Base-by-base conservation (phyloP, 2,113 vertebrate genomes). In the Choloepus hoffmanni region DNA sequence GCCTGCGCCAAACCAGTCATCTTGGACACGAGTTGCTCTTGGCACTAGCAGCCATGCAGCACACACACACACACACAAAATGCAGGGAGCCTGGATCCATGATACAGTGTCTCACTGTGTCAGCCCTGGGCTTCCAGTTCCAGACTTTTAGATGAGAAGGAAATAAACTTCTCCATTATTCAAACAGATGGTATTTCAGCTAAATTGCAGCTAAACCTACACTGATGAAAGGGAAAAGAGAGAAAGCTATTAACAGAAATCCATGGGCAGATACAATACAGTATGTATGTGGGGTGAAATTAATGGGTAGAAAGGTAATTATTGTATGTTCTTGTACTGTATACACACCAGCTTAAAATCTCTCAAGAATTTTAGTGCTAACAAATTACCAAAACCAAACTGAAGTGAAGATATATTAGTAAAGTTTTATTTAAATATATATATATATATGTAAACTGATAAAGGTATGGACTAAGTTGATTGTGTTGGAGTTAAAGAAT, bases 101-200 rank as follows among this genome's bases (percentile, higher is more conserved):
- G 65, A 53, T 40, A 33, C 5, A 2, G 13, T 45, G 18, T 26
- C n/a, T 4, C n/a, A 30, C 7, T 8, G 30, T 0, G 0, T 7
- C 70, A 23, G 28, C 9, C 43, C 28, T 48, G 62, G 45, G 24
- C 14, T 36, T 7, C 7, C 0, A 1, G 40, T 43, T 9, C 12
- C 53, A 33, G 30, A 70, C 33, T 33, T 81, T 23, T 4, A 19
- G 30, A 33, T 43, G 15, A 68, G 33, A 55, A 70, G 48, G 40
- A 1, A 73, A 18, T 14, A 21, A 2, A 36, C 14, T 55, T 95
- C n/a, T 63, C 15, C 67, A 23, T 60, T 48, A 53, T 45, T 62
- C 4, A 63, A 45, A 70, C 10, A 63, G 8, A 5, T 48, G 23
- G 18, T 10, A 82, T 28, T 94, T 79, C 65, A 5, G 0, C n/a